Percentiles rank a stretch among this genome's conserved stretches.
Conservation (phyloP, 2,113 vertebrate species). For the Rhinichthys klamathensis region DNA sequence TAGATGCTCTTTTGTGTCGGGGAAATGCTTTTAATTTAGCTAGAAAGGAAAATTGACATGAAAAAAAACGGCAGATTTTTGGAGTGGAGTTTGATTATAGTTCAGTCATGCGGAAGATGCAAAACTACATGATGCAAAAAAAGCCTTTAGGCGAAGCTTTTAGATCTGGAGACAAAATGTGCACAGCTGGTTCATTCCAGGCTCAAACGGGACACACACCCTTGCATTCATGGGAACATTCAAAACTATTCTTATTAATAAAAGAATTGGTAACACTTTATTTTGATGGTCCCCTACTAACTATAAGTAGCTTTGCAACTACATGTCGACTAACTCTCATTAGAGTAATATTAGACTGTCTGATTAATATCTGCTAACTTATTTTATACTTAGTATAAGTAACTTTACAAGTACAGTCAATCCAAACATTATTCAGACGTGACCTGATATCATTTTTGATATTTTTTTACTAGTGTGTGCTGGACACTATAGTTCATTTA, state of each 20-base stretch:
- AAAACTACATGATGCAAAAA: slow-evolving; percentile 60
- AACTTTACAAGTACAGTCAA: too few species aligned
- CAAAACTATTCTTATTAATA: background rate
- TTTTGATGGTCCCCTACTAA: too few species aligned
- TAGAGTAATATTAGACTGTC: too few species aligned
- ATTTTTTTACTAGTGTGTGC: too few species aligned
- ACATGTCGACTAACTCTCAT: too few species aligned
- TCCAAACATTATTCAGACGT: too few species aligned
- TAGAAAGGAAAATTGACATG: background rate
- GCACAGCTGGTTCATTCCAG: slow-evolving; percentile 10
- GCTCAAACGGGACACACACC: background rate
- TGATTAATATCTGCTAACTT: too few species aligned
- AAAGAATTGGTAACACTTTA: background rate
- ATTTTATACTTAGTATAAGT: too few species aligned
- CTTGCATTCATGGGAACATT: background rate
- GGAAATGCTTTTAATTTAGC: slow-evolving; percentile 42
- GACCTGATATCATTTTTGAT: too few species aligned
- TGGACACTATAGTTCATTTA: too few species aligned
- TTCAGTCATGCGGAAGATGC: slow-evolving; percentile 55
- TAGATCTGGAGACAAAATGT: slow-evolving; percentile 53
- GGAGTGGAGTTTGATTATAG: slow-evolving; percentile 49
- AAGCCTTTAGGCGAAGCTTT: slow-evolving; percentile 52
- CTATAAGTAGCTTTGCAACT: too few species aligned
- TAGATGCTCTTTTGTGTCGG: slow-evolving; percentile 8
- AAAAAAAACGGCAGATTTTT: slow-evolving; percentile 22